Base-by-base conservation (phyloP, 2,888 invertebrate genomes). In the Eupithecia centaureata region DNA sequence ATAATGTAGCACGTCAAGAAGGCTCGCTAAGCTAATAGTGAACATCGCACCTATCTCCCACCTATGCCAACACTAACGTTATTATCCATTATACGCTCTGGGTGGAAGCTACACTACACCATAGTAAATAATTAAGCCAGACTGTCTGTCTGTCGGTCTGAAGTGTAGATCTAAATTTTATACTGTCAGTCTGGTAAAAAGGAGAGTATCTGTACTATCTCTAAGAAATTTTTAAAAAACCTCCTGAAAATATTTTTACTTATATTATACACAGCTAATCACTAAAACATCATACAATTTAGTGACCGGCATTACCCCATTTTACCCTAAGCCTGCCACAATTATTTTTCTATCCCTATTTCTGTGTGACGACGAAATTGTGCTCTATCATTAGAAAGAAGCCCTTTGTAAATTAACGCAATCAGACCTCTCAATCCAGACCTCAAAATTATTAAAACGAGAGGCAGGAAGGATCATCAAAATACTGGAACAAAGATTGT, bases 21-120 rank as follows among this genome's bases (percentile, higher is more conserved):
- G 35, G 32, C 22, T 12, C 58, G 64, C 60, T 62, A 60, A n/a
- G 57, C 65, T 7, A 42, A 10, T 5, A 65, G 65, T 56, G 61
- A 71, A 65, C 62, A 66, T 61, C 12, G 42, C 54, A 71, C 62
- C 38, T 18, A 10, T 60, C 30, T 18, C 27, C 30, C 25, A n/a
- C 28, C 28, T 47, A 47, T 18, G 47, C 47, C 15, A 28, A 30
- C n/a, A n/a, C 60, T 47, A 47, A 12, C 30, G 22, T 27, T 52
- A 27, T 52, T 52, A 27, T 52, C 25, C 27, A 52, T 52, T 52
- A 22, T 52, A 12, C 22, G 25, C 22, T 12, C 13, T 42, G 18
- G 18, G 5, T 18, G 42, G 18, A 10, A 47, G 47, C 15, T 27
- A 27, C 51, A 47, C 22, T 22, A 47, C 22, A 25, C 27, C 25